Base-by-base conservation (phyloP, 2,888 invertebrate species). In the Lumbricus terrestris region DNA sequence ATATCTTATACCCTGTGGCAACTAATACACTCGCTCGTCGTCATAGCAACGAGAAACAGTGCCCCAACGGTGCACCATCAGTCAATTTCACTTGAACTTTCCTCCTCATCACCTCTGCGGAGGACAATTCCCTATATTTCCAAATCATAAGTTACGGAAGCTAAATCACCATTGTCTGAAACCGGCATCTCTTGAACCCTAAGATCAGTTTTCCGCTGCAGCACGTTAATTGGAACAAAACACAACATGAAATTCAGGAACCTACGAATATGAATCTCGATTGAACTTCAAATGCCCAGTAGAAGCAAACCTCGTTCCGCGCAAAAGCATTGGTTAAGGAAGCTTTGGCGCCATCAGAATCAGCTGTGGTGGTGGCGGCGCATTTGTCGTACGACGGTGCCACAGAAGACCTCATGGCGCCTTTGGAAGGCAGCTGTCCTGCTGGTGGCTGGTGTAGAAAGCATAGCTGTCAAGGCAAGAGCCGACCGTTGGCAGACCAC, bases 381-480 rank as follows among this genome's bases (percentile, higher is more conserved):
- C 69, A 69, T n/a, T 6, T 85, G 85, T 37, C 6, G 85, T 23
- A 34, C 8, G 23, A 34, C 8, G 23, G 85, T 20, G 35, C 85
- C 85, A 35, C 35, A 20, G 85, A 34, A 85, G 85, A 34, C 18
- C 34, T 37, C 37, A 85, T 33, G 37, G 85, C 34, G 85, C 37
- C 85, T 85, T 85, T 18, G 85, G 35, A 85, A 85, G 85, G 85
- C 85, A 85, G 37, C 20, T 35, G 85, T 85, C 85, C 85, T 85
- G 85, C 85, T 85, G 85, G 35, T 34, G 85, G 85, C 85, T 37
- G n/a, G n/a, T n/a, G 85, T 35, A 85, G 16, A 85, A 85, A 85
- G 85, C 85, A 85, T 85, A 85, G 85, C n/a, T 85, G 85, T 85
- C 85, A 85, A 85, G 85, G 85, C 85, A 85, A 85, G 85, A 85